Percentiles rank a stretch among this genome's conserved stretches.
phyloP scores from a whole-genome alignment of 2,113 vertebrate species.

The Motacilla tschutschensis region DNA sequence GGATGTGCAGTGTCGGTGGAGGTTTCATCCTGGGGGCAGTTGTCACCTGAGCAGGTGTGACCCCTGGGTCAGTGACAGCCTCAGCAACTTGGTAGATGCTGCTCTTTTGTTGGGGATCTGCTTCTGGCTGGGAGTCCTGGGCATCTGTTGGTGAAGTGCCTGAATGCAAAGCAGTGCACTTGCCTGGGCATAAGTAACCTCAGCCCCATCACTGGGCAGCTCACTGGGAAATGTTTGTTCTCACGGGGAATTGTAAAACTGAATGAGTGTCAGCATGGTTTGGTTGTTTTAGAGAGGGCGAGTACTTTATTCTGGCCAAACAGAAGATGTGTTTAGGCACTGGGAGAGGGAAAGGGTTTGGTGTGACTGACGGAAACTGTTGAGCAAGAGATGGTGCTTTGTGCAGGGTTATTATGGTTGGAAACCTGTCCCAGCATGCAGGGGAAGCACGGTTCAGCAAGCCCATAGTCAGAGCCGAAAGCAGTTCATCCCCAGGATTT shows the following conservation, averaged over 20 bases:
- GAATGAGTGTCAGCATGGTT: background rate
- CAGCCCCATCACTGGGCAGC: rapidly evolving
- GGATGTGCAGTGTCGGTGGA: rapidly evolving
- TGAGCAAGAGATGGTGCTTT: conserved; percentile 19
- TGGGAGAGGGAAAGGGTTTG: conserved; percentile 1
- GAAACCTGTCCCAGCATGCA: conserved; percentile 28
- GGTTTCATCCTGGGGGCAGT: background rate
- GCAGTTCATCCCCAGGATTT: conserved; percentile 23
- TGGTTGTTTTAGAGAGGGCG: background rate
- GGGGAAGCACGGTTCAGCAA: conserved; percentile 36
- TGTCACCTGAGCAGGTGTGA: background rate
- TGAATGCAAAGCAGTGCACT: background rate
- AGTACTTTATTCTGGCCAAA: background rate
- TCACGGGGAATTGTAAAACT: background rate
- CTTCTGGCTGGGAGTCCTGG: background rate
- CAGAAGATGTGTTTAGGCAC: background rate
- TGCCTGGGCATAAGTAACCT: background rate
- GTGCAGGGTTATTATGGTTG: background rate
- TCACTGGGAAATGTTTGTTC: background rate
- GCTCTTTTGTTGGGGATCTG: background rate
- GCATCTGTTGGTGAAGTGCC: rapidly evolving
- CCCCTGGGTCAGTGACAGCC: background rate
- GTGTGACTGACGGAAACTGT: conserved; percentile 21
- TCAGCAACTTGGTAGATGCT: background rate
- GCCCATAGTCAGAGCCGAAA: background rate